Evolutionary conservation across 53 echinoderm and acorn worm genomes (phyloP), one percentile per base, ranked within the genome.

Genomic region (Echinometra lucunter): DNA sequence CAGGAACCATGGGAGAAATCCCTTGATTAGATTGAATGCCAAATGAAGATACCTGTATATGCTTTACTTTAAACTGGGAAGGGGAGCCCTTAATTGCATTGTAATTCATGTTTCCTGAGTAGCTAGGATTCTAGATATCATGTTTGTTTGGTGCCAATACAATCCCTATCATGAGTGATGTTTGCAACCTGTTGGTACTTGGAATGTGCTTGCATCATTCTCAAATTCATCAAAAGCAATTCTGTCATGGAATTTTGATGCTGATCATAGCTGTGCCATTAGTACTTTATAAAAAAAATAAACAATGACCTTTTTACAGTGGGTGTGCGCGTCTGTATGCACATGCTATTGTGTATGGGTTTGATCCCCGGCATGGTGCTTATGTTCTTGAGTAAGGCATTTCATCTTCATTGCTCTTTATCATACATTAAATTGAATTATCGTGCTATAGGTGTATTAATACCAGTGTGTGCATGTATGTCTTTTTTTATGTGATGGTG

Each of bases 31-130:
- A 85, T 85, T 35, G 53, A 47, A 28, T 85, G 85, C 85, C 85
- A 85, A 85, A 85, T 85, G 25, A 30, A 85, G 85, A 85, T 85
- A 85, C 85, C 85, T 85, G 85, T 85, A 49, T 27, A 85, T 85
- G 85, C n/a, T 85, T 85, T 85, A 30, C 27, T 85, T 78, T 85
- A 7, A 49, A 49, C 49, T 25, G 49, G 85, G 85, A 85, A 85
- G 85, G 28, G 85, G n/a, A n/a, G 85, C 85, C 85, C 49, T n/a
- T 85, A 49, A 85, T 85, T 45, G 85, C 49, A 49, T 85, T 85
- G 85, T 85, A 85, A 85, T 85, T 85, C 19, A 85, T 3, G 16
- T 85, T 85, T 85, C 85, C 85, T 45, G 85, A 85, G 49, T 85
- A 12, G 85, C 49, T 85, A 0, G 25, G n/a, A 7, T 85, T 85